Percentiles rank a stretch among this genome's conserved stretches.
Conservation (phyloP, 2,113 vertebrate genomes). For the Erythrocebus patas region DNA sequence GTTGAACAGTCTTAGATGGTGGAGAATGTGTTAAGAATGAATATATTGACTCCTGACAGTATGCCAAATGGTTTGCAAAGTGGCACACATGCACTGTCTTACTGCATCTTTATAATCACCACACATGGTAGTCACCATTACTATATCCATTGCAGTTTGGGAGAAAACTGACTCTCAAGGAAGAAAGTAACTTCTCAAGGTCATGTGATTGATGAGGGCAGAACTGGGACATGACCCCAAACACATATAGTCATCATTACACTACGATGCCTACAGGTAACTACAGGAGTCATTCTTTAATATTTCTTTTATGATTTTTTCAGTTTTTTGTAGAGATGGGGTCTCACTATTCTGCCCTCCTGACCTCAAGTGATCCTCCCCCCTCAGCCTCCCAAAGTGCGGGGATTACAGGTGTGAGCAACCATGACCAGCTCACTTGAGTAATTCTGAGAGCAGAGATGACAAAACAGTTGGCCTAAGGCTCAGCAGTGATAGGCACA, state of each 20-base stretch:
- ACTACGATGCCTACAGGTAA: not conserved
- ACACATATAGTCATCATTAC: too few species aligned
- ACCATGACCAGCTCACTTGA: not conserved
- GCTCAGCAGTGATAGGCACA: not conserved
- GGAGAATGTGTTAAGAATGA: not conserved
- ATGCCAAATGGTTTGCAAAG: not conserved
- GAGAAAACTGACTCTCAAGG: not conserved
- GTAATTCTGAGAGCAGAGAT: not conserved
- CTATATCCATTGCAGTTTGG: rapidly evolving
- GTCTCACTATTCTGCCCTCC: too few species aligned
- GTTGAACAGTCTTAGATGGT: not conserved
- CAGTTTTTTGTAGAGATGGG: too few species aligned
- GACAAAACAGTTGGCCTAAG: not conserved
- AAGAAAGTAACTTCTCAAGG: not conserved
- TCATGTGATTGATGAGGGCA: not conserved
- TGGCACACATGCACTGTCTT: rapidly evolving
- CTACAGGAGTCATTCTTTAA: not conserved
- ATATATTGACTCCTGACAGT: not conserved
- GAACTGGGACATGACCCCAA: not conserved
- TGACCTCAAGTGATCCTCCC: too few species aligned
- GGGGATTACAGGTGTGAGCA: too few species aligned
- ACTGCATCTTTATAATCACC: not conserved
- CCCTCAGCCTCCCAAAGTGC: too few species aligned
- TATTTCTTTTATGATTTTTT: too few species aligned
- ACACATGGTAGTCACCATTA: rapidly evolving